Evolutionary conservation across 2,113 vertebrate genomes (phyloP), one percentile per base, ranked within the genome.

Genomic region (Ramphastos sulfuratus): DNA sequence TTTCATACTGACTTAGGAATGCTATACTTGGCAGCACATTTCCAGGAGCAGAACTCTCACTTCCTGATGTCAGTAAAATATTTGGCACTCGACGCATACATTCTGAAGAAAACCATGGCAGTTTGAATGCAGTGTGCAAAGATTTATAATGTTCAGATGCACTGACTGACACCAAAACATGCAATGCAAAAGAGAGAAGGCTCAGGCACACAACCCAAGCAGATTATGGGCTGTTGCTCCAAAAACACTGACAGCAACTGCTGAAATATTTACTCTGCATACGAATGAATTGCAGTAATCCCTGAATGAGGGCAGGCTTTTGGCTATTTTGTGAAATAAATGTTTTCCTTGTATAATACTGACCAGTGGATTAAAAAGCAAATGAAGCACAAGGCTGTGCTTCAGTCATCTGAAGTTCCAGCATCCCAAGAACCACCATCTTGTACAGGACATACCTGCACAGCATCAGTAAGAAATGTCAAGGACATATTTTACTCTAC

Each of bases 11-110:
- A 93, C 86, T 95, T 90, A 97, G 94, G 94, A 97, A 97, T 97
- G 97, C 96, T 98, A 84, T 66, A 60, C 93, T 97, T 98, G 97
- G 97, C 96, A 97, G 54, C 67, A 52, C 17, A 8, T 92, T 98
- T 97, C 97, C 97, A 98, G 96, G 63, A 90, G 94, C 80, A 91
- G 92, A 96, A 93, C 92, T 42, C 94, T 96, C 58, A 78, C 96
- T 97, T 98, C 97, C 98, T 96, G 93, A 82, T 79, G 88, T 96
- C 95, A 97, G 93, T 94, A 91, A 50, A 84, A 63, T 92, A 95
- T 88, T 93, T 97, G 97, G 96, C 61, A 76, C 80, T 48, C 88
- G 94, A 91, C 72, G 90, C 55, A 83, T 35, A 75, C 58, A 96
- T 75, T 54, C 77, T 1, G 0, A 87, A 92, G 39, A 95, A 92